phyloP scores from a whole-genome alignment of 1,140 invertebrate genomes.

The Drosophila virilis region DNA sequence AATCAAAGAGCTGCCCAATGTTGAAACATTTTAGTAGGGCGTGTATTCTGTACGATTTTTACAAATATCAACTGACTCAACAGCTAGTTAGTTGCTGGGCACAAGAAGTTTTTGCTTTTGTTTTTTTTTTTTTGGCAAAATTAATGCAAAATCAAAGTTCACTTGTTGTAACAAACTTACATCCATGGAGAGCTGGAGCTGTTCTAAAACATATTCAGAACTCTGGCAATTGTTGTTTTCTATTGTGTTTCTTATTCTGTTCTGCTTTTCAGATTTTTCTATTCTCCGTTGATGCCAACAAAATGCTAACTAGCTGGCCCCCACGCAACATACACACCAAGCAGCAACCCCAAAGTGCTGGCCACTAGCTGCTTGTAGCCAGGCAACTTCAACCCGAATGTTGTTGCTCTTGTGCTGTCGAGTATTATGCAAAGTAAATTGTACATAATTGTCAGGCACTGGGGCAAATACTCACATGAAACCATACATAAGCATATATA shows the following conservation, averaged over 20 bases:
- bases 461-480: conserved; percentile 12
- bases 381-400: conserved; percentile 31
- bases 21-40: not conserved
- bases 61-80: too few relatives aligned
- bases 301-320: conserved; percentile 45
- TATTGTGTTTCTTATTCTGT: not conserved
- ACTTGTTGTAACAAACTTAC: conserved; percentile 5
- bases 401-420: conserved; percentile 54
- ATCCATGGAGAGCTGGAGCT: not conserved
- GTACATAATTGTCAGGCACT: conserved; percentile 76
- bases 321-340: not conserved
- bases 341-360: not conserved
- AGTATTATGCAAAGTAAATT: conserved; percentile 81
- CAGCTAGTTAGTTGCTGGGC: too few relatives aligned
- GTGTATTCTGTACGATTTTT: too few relatives aligned
- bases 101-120: not conserved
- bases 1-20: not conserved
- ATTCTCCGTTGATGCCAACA: conserved; percentile 27
- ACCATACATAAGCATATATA: conserved; percentile 1
- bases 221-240: conserved; percentile 5
- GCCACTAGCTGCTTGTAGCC: conserved; percentile 28
- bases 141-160: conserved; percentile 17
- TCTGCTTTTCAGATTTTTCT: conserved; percentile 21
- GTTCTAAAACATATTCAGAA: conserved; percentile 11
- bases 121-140: not conserved